phyloP scores from a whole-genome alignment of 1,140 invertebrate genomes.

The Latrodectus geometricus region DNA sequence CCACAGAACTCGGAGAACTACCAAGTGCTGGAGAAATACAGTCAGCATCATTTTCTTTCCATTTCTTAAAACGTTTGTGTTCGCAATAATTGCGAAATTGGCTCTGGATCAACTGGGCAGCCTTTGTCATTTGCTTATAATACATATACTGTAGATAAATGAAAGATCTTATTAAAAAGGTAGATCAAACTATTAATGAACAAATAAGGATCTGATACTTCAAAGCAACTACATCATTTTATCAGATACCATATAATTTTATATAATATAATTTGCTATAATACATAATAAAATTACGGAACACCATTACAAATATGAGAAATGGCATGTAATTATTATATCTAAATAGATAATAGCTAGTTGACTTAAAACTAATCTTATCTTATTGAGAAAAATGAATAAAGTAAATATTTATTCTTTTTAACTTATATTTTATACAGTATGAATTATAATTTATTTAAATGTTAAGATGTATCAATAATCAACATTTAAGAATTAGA shows the following conservation, averaged over 20 bases:
- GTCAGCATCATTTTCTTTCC: constrained; percentile 73
- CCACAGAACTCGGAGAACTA: constrained; percentile 72
- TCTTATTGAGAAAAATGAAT: too few relatives aligned
- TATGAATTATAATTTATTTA: too few relatives aligned
- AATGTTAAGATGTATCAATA: too few relatives aligned
- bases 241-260: background rate
- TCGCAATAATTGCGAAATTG: constrained; percentile 85
- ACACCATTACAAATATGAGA: too few relatives aligned
- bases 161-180: background rate
- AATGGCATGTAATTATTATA: too few relatives aligned
- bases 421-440: too few relatives aligned
- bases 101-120: constrained; percentile 84
- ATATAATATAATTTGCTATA: too few relatives aligned
- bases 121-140: constrained; percentile 89
- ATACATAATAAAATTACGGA: too few relatives aligned
- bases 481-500: too few relatives aligned
- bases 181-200: background rate
- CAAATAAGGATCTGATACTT: background rate
- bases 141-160: constrained; percentile 80
- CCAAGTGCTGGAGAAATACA: constrained; percentile 58
- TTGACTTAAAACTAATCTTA: too few relatives aligned
- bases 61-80: constrained; percentile 83
- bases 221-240: background rate
- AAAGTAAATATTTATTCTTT: too few relatives aligned
- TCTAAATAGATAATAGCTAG: too few relatives aligned